A percentile compares a stretch with the other conserved stretches of the same genome.
These are phyloP conservation scores for Psix sp. DNA, from an alignment of 1,140 invertebrate species.

Conservation along the genomic window DNA sequence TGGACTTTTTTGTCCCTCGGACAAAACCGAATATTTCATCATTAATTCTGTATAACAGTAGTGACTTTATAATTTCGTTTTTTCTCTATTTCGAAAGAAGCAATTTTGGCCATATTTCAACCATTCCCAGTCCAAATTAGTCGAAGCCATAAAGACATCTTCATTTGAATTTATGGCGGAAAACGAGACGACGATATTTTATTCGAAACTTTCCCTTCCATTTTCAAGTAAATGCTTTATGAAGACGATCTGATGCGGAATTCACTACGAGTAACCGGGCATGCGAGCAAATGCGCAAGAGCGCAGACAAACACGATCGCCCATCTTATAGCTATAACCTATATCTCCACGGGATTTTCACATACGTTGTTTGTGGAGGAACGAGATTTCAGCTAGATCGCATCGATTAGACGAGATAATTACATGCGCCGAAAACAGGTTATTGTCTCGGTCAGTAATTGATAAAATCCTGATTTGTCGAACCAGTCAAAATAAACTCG, in stretches of 20 bases:
- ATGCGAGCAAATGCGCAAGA: background rate
- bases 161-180: background rate
- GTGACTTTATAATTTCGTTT: background rate
- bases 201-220: no score
- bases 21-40: background rate
- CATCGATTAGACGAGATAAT: background rate
- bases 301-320: background rate
- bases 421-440: background rate
- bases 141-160: background rate
- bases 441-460: background rate
- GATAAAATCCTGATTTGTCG: background rate
- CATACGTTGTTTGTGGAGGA: no score
- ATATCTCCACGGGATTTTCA: background rate
- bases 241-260: no score
- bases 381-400: no score
- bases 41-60: background rate
- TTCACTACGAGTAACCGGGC: background rate
- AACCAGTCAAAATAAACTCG: background rate
- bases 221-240: no score
- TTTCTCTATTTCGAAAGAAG: background rate
- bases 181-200: background rate
- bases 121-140: no score
- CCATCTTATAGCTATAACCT: conserved; percentile 1
- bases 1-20: background rate
- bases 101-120: no score